These are phyloP conservation scores for Idris sp. DNA, from an alignment of 1,140 invertebrate species.

Conservation along the genomic window DNA sequence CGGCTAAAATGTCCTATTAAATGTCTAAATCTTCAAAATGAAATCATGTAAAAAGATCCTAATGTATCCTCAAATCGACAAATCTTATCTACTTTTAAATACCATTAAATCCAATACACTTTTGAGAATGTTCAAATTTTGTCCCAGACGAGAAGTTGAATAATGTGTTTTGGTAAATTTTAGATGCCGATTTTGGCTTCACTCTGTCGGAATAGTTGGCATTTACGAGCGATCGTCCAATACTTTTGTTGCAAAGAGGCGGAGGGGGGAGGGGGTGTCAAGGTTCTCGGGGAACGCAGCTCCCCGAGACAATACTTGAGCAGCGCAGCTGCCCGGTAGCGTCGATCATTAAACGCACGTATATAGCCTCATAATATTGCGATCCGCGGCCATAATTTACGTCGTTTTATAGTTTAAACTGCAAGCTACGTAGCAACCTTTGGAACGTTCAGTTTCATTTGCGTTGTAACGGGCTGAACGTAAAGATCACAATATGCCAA, in stretches of 20 bases:
- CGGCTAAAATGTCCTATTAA: slow-evolving; percentile 15
- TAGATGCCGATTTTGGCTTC: background rate
- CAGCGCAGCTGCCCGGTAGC: slow-evolving; percentile 72
- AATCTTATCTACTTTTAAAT: too few species aligned
- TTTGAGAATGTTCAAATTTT: slow-evolving; percentile 56
- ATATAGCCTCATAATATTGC: slow-evolving; percentile 79
- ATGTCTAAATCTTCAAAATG: slow-evolving; percentile 14
- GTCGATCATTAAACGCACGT: slow-evolving; percentile 79
- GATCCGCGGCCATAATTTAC: slow-evolving; percentile 78
- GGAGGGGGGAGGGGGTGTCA: slow-evolving; percentile 28
- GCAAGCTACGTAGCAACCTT: slow-evolving; percentile 73
- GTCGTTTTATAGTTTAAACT: slow-evolving; percentile 79
- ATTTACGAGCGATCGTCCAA: slow-evolving; percentile 64
- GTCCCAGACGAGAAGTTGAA: too few species aligned
- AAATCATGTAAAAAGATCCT: too few species aligned
- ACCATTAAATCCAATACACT: too few species aligned
- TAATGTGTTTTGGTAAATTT: slow-evolving; percentile 13
- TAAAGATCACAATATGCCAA: slow-evolving; percentile 73
- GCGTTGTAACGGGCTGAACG: slow-evolving; percentile 75
- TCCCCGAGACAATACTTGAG: slow-evolving; percentile 76
- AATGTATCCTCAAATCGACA: too few species aligned
- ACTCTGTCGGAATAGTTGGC: slow-evolving; percentile 22
- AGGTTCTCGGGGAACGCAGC: slow-evolving; percentile 29
- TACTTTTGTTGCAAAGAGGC: slow-evolving; percentile 64
- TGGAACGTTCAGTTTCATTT: slow-evolving; percentile 75